These are phyloP conservation scores for Stegodyphus dumicola DNA, from an alignment of 1,140 invertebrate species.

Conservation along the genomic window DNA sequence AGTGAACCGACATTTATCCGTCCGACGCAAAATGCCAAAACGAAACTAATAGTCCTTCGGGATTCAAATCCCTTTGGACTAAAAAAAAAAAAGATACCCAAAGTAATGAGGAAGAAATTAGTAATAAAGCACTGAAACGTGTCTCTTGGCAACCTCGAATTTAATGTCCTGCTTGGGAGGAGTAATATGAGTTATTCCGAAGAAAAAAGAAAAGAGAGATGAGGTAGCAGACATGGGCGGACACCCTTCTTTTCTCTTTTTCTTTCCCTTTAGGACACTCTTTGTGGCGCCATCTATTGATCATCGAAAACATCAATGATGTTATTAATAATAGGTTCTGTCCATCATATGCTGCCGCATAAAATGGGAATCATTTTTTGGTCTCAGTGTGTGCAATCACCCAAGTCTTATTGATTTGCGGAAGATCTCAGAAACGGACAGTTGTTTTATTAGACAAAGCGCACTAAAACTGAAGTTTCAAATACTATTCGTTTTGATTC, in stretches of 20 bases:
- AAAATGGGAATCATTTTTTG: neutral
- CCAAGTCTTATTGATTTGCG: no score
- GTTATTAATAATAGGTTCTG: neutral
- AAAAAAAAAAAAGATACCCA: no score
- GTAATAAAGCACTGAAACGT: neutral
- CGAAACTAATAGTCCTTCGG: no score
- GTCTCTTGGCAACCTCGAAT: neutral
- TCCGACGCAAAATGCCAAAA: no score
- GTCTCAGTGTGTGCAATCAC: no score
- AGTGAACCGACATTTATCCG: no score
- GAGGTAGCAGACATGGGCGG: neutral
- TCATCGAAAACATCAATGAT: neutral
- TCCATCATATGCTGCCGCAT: neutral
- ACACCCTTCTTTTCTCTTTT: neutral
- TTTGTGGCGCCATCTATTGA: constrained; percentile 2
- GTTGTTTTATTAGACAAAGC: no score
- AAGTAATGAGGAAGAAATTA: neutral
- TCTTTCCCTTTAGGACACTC: neutral
- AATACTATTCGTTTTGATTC: no score
- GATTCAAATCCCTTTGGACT: no score
- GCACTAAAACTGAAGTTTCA: no score
- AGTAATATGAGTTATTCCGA: neutral
- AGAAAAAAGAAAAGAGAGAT: neutral
- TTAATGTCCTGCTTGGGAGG: neutral
- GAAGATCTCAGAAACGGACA: no score